Base-by-base conservation (phyloP, 2,888 invertebrate genomes). In the Leptinotarsa rubiginosa region DNA sequence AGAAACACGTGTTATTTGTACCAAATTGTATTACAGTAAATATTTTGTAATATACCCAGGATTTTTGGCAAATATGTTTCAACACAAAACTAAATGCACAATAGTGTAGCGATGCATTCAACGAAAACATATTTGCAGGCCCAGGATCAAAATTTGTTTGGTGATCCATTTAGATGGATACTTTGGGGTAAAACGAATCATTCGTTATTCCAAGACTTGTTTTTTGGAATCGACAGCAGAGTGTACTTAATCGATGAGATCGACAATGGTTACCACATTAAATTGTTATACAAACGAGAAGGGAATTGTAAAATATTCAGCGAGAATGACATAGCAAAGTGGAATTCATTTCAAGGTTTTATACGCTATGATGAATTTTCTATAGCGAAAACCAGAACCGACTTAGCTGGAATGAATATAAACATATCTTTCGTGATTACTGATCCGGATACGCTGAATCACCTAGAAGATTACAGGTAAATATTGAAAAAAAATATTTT, bases 381-480 rank as follows among this genome's bases (percentile, higher is more conserved):
- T n/a, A 47, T 67, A n/a, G 65, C 73, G 0, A 75, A 22, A 47
- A 73, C 76, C 52, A 73, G 79, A 49, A 69, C 72, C 16, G 56
- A 79, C 65, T 67, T 87, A 25, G 81, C 82, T 75, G 84, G 85
- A 47, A 72, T 79, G 16, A 69, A 71, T 18, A 54, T 87, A 7
- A 84, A 79, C 18, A 79, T 84, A 12, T 84, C 85, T 12, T 81
- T 82, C 69, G 86, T 87, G n/a, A 75, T 89, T 64, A 86, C 86
- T 4, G 83, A 88, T 79, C 83, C 84, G 1, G 85, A 88, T 65
- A 86, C 88, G 3, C 72, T 87, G 25, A 84, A 88, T 77, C 89
- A 89, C 81, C 79, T 89, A 66, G 86, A 85, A 66, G 89, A 89
- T 83, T 88, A 87, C 77, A 82, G 85, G 86, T 86, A 10, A 47